phyloP scores from a whole-genome alignment of 1,140 invertebrate genomes.

The Conopomorpha cramerella region DNA sequence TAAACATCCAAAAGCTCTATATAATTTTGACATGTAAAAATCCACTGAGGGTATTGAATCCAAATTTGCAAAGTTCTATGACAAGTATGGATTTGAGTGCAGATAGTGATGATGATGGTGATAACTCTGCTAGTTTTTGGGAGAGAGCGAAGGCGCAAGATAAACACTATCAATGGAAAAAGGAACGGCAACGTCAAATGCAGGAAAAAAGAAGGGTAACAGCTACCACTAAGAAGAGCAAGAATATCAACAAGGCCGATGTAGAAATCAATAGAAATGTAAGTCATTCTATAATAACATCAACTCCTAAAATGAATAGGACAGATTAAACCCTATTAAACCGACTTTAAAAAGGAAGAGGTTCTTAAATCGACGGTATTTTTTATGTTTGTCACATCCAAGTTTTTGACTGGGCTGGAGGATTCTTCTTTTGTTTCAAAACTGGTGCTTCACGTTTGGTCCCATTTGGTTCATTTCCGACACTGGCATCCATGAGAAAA shows the following conservation, averaged over 20 bases:
- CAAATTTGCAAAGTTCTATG: conserved; percentile 25
- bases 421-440: no score
- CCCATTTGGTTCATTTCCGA: no score
- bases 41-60: conserved; percentile 55
- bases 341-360: no score
- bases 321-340: no score
- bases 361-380: no score
- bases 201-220: conserved; percentile 45
- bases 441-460: no score
- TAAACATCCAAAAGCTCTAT: conserved; percentile 67
- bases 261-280: no score
- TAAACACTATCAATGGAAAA: conserved; percentile 53
- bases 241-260: conserved; percentile 31
- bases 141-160: conserved; percentile 41
- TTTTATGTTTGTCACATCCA: no score
- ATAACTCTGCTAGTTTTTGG: conserved; percentile 37
- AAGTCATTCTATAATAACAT: no score
- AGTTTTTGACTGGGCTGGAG: no score
- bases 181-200: conserved; percentile 34
- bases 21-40: conserved; percentile 63
- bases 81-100: conserved; percentile 23
- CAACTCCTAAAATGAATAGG: no score
- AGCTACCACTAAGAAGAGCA: conserved; percentile 16
- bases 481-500: no score
- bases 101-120: conserved; percentile 35